Base-by-base conservation (phyloP, 1,140 invertebrate species). In the Trichogramma pretiosum region DNA sequence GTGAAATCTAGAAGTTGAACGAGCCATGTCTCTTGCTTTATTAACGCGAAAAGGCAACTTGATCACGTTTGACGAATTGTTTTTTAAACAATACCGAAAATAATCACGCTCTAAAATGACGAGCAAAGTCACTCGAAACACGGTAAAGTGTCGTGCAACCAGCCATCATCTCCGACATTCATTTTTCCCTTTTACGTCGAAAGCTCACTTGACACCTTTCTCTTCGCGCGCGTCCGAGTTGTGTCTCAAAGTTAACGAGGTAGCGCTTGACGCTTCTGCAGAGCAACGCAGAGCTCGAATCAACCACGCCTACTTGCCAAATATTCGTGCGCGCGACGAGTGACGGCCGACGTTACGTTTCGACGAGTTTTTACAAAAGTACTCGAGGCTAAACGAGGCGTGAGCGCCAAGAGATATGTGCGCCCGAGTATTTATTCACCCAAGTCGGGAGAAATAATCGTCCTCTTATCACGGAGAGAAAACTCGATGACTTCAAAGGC, bases 401-500 rank as follows among this genome's bases (percentile, higher is more conserved):
- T 42, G 52, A 47, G 38, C 37, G 54, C 43, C 39, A 55, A 52
- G 52, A 46, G 47, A n/a, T n/a, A n/a, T n/a, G n/a, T n/a, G n/a
- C n/a, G n/a, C n/a, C n/a, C n/a, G n/a, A n/a, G n/a, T n/a, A n/a
- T n/a, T n/a, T n/a, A n/a, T n/a, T n/a, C n/a, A n/a, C n/a, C n/a
- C n/a, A n/a, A n/a, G n/a, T n/a, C n/a, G n/a, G n/a, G n/a, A 52
- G 54, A 58, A 63, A 59, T 60, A 61, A 66, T 66, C 61, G 54
- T 53, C 56, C 56, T 47, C 52, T 64, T 66, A 64, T 63, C 56
- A 50, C 49, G 36, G 42, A 32, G 22, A n/a, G n/a, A n/a, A n/a
- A n/a, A n/a, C n/a, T n/a, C n/a, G n/a, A n/a, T n/a, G n/a, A n/a
- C n/a, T n/a, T n/a, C n/a, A n/a, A n/a, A n/a, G n/a, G n/a, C n/a